Evolutionary conservation across 2,888 invertebrate genomes (phyloP), one percentile per base, ranked within the genome.

Genomic region (Diabrotica balteata): DNA sequence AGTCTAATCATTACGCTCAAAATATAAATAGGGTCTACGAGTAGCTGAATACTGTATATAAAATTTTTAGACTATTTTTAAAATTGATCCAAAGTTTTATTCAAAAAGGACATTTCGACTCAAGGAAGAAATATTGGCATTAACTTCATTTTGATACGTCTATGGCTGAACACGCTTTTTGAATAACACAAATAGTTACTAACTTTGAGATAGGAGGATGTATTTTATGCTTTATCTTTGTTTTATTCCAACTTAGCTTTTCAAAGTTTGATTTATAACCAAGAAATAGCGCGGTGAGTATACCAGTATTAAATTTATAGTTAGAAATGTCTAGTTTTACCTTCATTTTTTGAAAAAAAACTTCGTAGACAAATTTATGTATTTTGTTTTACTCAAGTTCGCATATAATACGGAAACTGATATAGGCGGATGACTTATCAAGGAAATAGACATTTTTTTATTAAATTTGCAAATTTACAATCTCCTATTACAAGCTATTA

Each of bases 251-350:
- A 43, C 65, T 42, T 52, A 59, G 61, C 59, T 64, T 66, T 65
- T 47, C 65, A 62, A 63, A 62, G 60, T 69, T 69, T 69, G 69
- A 69, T 69, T 69, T 69, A 68, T 47, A 52, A 58, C 49, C n/a
- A 22, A 69, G 62, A 58, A 66, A 54, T 59, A 58, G 62, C 52
- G 32, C 32, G 32, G 32, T 32, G 32, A 32, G 32, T 58, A 51
- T 52, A 55, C 62, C 59, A 65, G 60, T 60, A 64, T 60, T 42
- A 52, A 62, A 68, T 68, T 68, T 65, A 65, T 68, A 64, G 68
- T 42, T 54, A 50, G 50, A 57, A 47, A 65, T 68, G 58, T 65
- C 68, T 61, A 58, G 65, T 68, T 65, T 68, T 68, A 68, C 68
- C 68, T 65, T 65, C 61, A 65, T 68, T 65, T 61, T 53, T 51